Percentiles rank a stretch among this genome's conserved stretches.
These are phyloP conservation scores for Pangasius djambal DNA, from an alignment of 2,797 vertebrate genomes.

Conservation along the genomic window DNA sequence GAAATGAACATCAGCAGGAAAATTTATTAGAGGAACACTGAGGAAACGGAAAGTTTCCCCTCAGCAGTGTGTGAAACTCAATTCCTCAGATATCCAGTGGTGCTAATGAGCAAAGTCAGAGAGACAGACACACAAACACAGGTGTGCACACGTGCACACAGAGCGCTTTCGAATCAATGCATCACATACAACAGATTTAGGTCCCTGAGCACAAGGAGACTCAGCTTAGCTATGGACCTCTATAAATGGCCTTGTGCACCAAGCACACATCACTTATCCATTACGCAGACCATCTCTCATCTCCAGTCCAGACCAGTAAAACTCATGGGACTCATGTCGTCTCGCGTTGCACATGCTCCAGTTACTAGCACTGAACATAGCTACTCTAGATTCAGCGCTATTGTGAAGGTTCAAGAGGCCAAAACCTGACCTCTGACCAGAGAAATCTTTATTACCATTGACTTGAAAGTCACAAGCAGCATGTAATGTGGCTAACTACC, in stretches of 20 bases:
- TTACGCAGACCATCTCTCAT: constrained; percentile 48
- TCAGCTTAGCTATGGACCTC: constrained; percentile 4
- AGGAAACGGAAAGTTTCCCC: constrained; percentile 40
- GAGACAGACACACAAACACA: not conserved
- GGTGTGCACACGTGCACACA: not conserved
- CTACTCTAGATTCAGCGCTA: constrained; percentile 23
- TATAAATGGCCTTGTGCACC: constrained; percentile 31
- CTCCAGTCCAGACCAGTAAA: constrained; percentile 30
- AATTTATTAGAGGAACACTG: constrained; percentile 43
- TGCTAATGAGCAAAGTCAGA: constrained; percentile 23
- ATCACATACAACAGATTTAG: constrained; percentile 30
- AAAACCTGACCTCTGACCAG: constrained; percentile 6
- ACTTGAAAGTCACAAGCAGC: not conserved
- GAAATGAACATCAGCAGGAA: constrained; percentile 32
- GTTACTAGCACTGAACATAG: constrained; percentile 24
- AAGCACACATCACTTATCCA: constrained; percentile 41
- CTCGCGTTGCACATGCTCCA: constrained; percentile 42
- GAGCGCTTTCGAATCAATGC: not conserved
- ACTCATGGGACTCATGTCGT: constrained; percentile 41
- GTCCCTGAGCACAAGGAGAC: constrained; percentile 9
- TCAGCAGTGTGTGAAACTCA: constrained; percentile 21
- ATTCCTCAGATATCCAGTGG: constrained; percentile 16
- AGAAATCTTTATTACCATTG: not conserved
- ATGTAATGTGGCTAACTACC: not conserved
- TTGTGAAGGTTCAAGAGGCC: not conserved